These are phyloP conservation scores for Drosophila bocki DNA, from an alignment of 1,140 invertebrate genomes.

Conservation along the genomic window DNA sequence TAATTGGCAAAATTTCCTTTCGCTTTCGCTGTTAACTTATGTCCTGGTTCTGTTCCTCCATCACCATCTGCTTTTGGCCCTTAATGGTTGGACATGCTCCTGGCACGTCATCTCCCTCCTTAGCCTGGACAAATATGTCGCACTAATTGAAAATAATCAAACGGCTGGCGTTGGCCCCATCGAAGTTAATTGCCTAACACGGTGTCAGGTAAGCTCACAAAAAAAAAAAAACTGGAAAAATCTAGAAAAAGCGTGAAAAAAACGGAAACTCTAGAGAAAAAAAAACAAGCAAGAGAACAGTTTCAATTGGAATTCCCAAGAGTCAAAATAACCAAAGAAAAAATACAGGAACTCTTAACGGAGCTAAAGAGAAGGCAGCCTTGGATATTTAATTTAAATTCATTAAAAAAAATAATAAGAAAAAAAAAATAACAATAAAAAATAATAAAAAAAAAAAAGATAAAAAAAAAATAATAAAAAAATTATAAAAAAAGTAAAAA, in stretches of 20 bases:
- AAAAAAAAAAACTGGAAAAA: not conserved
- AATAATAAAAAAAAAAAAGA: too few relatives aligned
- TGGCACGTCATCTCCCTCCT: conserved; percentile 1
- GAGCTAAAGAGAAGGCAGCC: not conserved
- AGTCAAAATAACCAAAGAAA: not conserved
- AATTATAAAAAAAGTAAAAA: too few relatives aligned
- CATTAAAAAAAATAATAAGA: too few relatives aligned
- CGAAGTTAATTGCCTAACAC: conserved; percentile 31
- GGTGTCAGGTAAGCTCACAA: not conserved
- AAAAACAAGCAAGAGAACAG: not conserved
- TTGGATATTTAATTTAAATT: not conserved
- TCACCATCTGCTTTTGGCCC: conserved; percentile 16
- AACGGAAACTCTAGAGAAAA: not conserved
- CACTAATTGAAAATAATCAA: conserved; percentile 55
- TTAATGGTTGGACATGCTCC: conserved; percentile 65
- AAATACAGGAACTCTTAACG: not conserved
- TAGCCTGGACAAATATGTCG: conserved; percentile 23
- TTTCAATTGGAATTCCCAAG: conserved; percentile 6
- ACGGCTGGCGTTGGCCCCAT: conserved; percentile 15
- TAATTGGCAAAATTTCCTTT: conserved; percentile 69
- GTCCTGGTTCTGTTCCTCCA: not conserved
- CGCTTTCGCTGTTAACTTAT: not conserved
- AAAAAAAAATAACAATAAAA: too few relatives aligned
- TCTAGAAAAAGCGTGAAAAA: not conserved
- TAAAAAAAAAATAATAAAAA: too few relatives aligned